phyloP scores from a whole-genome alignment of 2,113 vertebrate genomes.

The Xyliphius kryptos region DNA sequence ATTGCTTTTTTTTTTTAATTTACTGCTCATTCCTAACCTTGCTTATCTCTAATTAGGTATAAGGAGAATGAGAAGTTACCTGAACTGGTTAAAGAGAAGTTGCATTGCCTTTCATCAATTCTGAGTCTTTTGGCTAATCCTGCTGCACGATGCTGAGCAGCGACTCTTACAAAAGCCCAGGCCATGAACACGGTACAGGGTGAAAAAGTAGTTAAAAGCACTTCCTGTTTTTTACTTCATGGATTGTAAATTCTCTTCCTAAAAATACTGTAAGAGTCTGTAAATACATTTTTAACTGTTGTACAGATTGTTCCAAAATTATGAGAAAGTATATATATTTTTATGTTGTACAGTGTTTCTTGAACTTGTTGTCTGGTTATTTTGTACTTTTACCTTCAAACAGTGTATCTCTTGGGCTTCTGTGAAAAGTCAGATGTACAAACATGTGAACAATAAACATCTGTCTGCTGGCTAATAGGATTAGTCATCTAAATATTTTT shows the following conservation, averaged over 20 bases:
- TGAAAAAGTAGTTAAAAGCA: conserved; percentile 30
- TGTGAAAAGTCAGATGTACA: no score
- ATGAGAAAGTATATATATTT: conserved; percentile 67
- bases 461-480: no score
- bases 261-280: conserved; percentile 44
- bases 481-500: conserved; percentile 5
- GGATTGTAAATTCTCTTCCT: conserved; percentile 7
- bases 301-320: conserved; percentile 64
- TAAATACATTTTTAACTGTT: conserved; percentile 61
- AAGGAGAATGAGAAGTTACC: conserved; percentile 89
- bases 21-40: not conserved
- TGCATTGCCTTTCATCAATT: conserved; percentile 89
- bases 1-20: no score
- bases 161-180: not conserved
- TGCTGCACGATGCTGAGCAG: conserved; percentile 38
- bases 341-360: conserved; percentile 55
- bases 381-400: no score
- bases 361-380: conserved; percentile 37
- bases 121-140: conserved; percentile 80
- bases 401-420: no score
- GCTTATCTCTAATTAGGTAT: conserved; percentile 67
- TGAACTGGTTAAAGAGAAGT: conserved; percentile 86
- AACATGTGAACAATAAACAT: no score
- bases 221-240: conserved; percentile 22
- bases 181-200: no score